phyloP scores from a whole-genome alignment of 2,113 vertebrate genomes.

The Oncorhynchus nerka region DNA sequence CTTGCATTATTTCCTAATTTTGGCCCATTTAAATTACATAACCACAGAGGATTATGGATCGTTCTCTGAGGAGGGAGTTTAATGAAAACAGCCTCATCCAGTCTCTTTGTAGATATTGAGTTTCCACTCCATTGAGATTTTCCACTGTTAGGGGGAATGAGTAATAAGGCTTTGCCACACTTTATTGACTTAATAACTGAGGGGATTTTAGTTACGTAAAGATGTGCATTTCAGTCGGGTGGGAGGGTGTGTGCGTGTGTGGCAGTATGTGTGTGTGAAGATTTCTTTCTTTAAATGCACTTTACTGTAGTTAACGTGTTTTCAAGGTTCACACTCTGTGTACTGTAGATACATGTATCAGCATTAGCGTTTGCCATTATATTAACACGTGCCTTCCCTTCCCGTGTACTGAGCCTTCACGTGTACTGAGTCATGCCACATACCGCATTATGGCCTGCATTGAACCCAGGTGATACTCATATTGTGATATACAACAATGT shows the following conservation, averaged over 20 bases:
- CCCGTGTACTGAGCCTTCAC: no score
- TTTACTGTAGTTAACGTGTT: no score
- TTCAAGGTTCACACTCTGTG: no score
- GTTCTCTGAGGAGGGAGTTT: conserved; percentile 15
- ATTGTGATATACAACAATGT: no score
- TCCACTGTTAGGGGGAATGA: conserved; percentile 8
- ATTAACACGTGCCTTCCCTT: no score
- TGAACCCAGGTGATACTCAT: no score
- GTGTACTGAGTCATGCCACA: no score
- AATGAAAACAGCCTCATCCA: conserved; percentile 12
- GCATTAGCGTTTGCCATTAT: no score
- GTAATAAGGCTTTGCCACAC: conserved; percentile 2
- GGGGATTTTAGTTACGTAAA: conserved; percentile 13
- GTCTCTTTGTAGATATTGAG: conserved; percentile 35
- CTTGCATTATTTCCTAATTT: conserved; percentile 10
- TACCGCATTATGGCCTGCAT: no score
- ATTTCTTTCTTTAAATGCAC: no score
- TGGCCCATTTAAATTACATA: conserved; percentile 8
- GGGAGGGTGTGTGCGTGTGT: no score
- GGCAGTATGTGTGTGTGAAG: neutral
- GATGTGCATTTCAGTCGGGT: neutral
- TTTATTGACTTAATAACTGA: conserved; percentile 29
- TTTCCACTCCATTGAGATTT: conserved; percentile 11
- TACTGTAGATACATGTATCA: no score
- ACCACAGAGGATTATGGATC: conserved; percentile 28